A percentile compares a stretch with the other conserved stretches of the same genome.
These are phyloP conservation scores for Drosophila eohydei DNA, from an alignment of 2,888 invertebrate genomes.

Conservation along the genomic window DNA sequence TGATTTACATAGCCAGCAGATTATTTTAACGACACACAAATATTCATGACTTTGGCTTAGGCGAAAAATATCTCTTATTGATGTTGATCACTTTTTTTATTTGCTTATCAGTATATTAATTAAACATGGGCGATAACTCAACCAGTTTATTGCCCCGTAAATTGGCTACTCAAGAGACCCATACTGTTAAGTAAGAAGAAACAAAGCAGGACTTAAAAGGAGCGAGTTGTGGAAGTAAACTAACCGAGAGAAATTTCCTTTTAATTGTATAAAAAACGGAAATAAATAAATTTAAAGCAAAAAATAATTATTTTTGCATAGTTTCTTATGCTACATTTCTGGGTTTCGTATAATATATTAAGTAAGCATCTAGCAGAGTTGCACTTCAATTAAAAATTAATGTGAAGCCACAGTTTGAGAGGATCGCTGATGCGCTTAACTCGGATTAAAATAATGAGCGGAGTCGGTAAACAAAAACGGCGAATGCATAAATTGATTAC, in stretches of 20 bases:
- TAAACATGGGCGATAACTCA: conserved; percentile 10
- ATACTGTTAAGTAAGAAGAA: not conserved
- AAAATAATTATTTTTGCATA: not conserved
- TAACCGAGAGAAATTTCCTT: too few relatives aligned
- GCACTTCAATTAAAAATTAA: conserved; percentile 20
- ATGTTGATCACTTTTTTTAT: conserved; percentile 12
- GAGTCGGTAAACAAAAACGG: conserved; percentile 37
- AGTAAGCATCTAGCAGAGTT: not conserved
- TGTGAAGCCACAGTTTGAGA: conserved; percentile 6
- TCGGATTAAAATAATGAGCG: conserved; percentile 34
- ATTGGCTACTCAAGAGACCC: not conserved
- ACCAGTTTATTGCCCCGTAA: conserved; percentile 5
- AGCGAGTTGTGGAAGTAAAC: too few relatives aligned
- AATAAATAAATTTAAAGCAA: not conserved
- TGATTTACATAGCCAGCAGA: conserved; percentile 58
- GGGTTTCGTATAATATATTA: not conserved
- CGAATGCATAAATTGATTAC: conserved; percentile 68
- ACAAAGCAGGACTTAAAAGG: too few relatives aligned
- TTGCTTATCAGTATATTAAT: conserved; percentile 28
- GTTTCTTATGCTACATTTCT: not conserved
- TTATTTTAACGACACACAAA: conserved; percentile 44
- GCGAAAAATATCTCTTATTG: conserved; percentile 29
- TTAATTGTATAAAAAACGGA: not conserved
- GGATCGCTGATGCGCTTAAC: conserved; percentile 17
- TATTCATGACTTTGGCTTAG: conserved; percentile 19